phyloP scores from a whole-genome alignment of 2,797 vertebrate genomes.

The Scyliorhinus canicula region DNA sequence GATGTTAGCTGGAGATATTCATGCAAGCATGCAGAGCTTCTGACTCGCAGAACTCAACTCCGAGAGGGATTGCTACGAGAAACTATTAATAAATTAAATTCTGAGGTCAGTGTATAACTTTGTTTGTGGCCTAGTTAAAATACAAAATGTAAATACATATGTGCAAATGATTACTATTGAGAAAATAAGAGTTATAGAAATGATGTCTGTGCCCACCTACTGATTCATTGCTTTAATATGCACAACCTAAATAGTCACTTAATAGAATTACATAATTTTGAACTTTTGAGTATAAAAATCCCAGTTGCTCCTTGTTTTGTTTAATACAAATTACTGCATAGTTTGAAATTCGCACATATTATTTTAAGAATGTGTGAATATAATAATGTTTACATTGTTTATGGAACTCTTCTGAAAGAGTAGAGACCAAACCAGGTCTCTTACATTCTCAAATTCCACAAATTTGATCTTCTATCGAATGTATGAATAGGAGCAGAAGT shows the following conservation, averaged over 20 bases:
- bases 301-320: background rate
- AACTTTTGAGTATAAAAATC: background rate
- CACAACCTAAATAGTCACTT: background rate
- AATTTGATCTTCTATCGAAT: background rate
- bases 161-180: background rate
- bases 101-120: constrained; percentile 55
- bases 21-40: constrained; percentile 82
- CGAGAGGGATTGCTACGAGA: constrained; percentile 77
- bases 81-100: constrained; percentile 72
- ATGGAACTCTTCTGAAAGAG: background rate
- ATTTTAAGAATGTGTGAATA: background rate
- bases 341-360: background rate
- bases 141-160: background rate
- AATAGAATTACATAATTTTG: background rate
- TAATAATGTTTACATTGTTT: background rate
- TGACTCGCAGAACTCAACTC: constrained; percentile 72
- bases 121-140: background rate
- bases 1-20: constrained; percentile 98
- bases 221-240: background rate
- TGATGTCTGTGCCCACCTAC: background rate
- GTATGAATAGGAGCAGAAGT: background rate
- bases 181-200: background rate
- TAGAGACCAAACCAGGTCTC: background rate
- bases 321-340: background rate
- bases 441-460: background rate